Evolutionary conservation across 2,888 invertebrate genomes (phyloP).

Genomic region (Noctua pronuba): DNA sequence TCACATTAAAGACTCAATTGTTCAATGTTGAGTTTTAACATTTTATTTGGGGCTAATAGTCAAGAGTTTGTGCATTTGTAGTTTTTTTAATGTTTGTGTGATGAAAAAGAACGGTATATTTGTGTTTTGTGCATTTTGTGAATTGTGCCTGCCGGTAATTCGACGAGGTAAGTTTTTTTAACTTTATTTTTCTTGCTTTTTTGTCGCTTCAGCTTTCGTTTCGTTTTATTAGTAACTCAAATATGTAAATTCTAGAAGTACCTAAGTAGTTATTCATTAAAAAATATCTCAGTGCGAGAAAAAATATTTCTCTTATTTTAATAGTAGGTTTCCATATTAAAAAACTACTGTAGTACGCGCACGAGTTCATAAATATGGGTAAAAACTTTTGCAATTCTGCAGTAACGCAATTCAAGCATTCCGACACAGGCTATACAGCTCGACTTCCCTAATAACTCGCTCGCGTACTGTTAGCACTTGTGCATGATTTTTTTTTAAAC

Average conservation of each 20-base stretch:
- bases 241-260: neutral
- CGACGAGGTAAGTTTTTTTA: constrained; percentile 12
- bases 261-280: neutral
- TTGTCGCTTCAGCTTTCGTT: constrained; percentile 21
- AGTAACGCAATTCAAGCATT: neutral
- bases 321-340: neutral
- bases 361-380: neutral
- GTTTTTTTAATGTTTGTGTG: neutral
- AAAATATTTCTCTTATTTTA: neutral
- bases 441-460: neutral
- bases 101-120: neutral
- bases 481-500: neutral
- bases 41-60: neutral
- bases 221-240: neutral
- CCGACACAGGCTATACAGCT: neutral
- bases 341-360: neutral
- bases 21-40: neutral
- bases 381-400: neutral
- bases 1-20: neutral
- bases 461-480: neutral
- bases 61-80: neutral
- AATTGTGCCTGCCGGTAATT: constrained; percentile 2
- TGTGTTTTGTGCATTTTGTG: constrained; percentile 1
- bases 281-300: neutral
- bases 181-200: neutral